phyloP scores from a whole-genome alignment of 1,140 invertebrate genomes.

The Eurytemora carolleeae region DNA sequence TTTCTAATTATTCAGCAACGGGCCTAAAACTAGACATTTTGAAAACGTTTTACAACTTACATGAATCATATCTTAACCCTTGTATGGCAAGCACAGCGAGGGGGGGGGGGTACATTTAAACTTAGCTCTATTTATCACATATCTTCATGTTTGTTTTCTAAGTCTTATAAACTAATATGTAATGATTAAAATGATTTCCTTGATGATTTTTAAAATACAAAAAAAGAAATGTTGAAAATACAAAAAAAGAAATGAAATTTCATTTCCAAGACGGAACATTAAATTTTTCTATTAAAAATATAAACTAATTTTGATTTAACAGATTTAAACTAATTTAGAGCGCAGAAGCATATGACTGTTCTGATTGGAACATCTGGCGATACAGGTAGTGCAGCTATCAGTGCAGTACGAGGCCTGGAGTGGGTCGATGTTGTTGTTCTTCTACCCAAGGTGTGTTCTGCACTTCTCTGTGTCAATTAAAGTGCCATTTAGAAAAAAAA shows the following conservation, averaged over 20 bases:
- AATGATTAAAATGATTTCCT: neutral
- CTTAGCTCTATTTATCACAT: no score
- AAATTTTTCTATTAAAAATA: conserved; percentile 19
- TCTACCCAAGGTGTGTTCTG: conserved; percentile 24
- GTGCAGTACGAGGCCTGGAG: conserved; percentile 25
- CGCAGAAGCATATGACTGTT: conserved; percentile 1
- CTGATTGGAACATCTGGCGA: conserved; percentile 30
- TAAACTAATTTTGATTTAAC: neutral
- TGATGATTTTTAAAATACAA: neutral
- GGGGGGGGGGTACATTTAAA: no score
- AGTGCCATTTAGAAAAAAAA: no score
- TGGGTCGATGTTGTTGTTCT: conserved; percentile 29
- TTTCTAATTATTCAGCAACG: no score
- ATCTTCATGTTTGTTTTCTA: no score
- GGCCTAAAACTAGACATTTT: no score
- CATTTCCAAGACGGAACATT: no score
- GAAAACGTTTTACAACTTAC: no score
- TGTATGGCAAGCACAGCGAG: no score
- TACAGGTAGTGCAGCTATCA: conserved; percentile 31
- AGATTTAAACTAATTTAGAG: neutral
- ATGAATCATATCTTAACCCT: no score
- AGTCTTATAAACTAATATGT: neutral
- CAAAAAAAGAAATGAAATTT: neutral
- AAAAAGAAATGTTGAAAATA: neutral
- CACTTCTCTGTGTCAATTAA: no score